A percentile compares a stretch with the other conserved stretches of the same genome.
Evolutionary conservation across 2,113 vertebrate species (phyloP).

Genomic region (Paramormyrops kingsleyae): DNA sequence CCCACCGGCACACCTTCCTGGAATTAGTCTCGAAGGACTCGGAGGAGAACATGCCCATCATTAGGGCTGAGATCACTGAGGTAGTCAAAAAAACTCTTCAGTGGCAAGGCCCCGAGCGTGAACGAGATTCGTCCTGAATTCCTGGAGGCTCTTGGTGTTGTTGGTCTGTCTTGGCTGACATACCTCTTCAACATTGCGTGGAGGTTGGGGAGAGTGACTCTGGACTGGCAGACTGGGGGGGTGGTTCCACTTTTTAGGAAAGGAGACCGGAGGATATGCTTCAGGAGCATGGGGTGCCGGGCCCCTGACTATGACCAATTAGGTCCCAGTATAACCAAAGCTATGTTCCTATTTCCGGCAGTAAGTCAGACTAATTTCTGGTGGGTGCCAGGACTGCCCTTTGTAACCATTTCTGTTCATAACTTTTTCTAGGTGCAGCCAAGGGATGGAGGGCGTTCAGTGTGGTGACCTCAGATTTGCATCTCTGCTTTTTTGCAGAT

Average conservation of each 20-base stretch:
- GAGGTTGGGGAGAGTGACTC: not conserved
- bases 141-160: not conserved
- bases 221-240: not conserved
- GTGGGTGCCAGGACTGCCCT: not conserved
- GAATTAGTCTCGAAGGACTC: not conserved
- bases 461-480: not conserved
- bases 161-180: not conserved
- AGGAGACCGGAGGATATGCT: not conserved
- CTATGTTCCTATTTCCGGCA: not conserved
- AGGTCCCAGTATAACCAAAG: not conserved
- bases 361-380: not conserved
- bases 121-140: not conserved
- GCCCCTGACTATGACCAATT: not conserved
- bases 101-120: not conserved
- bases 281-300: not conserved
- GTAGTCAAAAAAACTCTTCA: not conserved
- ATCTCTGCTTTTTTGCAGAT: not conserved
- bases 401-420: not conserved
- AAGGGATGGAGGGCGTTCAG: not conserved
- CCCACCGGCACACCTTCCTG: not conserved
- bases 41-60: not conserved
- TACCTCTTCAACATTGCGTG: not conserved
- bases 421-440: not conserved
- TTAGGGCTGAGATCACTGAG: not conserved
- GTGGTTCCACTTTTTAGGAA: not conserved